A percentile compares a stretch with the other conserved stretches of the same genome.
Conservation (phyloP, 2,888 invertebrate species). For the Protonemura montana region DNA sequence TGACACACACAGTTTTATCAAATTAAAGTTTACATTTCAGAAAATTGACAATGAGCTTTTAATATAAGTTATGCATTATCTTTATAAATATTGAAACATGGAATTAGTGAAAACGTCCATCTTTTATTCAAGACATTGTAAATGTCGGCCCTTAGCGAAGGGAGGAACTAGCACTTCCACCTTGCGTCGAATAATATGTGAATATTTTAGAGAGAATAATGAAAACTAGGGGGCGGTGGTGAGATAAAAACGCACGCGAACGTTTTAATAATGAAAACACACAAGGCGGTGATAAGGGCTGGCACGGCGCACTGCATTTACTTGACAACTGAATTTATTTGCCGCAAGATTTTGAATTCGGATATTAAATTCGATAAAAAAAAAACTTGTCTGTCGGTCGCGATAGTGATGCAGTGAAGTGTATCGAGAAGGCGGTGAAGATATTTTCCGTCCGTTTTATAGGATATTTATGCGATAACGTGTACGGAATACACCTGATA, state of each 20-base stretch:
- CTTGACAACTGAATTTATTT: neutral
- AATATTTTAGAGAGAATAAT: neutral
- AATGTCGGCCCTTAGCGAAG: too few relatives aligned
- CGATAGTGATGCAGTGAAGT: neutral
- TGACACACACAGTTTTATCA: too few relatives aligned
- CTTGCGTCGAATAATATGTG: neutral
- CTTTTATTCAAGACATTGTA: too few relatives aligned
- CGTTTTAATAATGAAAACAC: neutral
- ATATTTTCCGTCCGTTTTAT: neutral
- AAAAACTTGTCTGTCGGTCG: too few relatives aligned
- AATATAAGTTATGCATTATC: too few relatives aligned
- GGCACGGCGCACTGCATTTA: too few relatives aligned
- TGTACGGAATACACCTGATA: neutral
- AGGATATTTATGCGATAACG: neutral
- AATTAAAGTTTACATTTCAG: too few relatives aligned
- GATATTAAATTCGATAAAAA: neutral
- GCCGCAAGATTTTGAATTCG: neutral
- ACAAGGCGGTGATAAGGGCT: neutral
- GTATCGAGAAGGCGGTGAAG: neutral
- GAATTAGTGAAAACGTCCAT: too few relatives aligned
- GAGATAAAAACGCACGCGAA: neutral
- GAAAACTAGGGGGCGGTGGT: neutral
- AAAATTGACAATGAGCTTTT: too few relatives aligned
- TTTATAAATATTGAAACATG: too few relatives aligned
- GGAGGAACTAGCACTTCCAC: neutral